Base-by-base conservation (phyloP, 2,113 vertebrate genomes). In the Poeciliopsis prolifica region DNA sequence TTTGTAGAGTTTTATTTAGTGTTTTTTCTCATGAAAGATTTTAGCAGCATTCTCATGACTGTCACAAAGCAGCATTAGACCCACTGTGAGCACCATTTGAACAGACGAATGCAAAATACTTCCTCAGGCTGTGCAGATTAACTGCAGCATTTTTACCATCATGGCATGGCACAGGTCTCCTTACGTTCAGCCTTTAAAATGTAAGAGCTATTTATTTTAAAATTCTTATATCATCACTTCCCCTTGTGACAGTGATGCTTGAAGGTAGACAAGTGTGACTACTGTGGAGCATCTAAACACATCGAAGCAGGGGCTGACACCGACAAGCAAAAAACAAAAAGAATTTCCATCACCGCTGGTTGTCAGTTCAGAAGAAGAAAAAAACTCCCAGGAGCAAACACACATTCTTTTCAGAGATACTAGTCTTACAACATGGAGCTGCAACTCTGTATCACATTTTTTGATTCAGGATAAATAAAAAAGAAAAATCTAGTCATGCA, bases 281-380 rank as follows among this genome's bases (percentile, higher is more conserved):
- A 72, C n/a, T 68, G 54, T 29, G 28, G 72, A 82, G 75, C 80
- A 85, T 61, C 71, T 11, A 80, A 65, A 72, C 83, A 75, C 72
- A 77, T 26, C 44, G 28, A 65, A 15, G 11, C 80, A 31, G 30
- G 24, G 11, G 3, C 40, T 72, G 61, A 77, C 61, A 77, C 70
- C 61, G 78, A 26, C 24, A 63, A 64, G 2, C 24, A 13, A 66
- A 30, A 44, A 35, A 35, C 33, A 35, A 63, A 68, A 4, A 3
- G 15, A 19, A 22, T 48, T 19, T 63, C 67, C 68, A 71, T 83
- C 77, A 79, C 7, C 35, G 64, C 17, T 30, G 62, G 51, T 68
- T 14, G 22, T 80, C 31, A 14, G 35, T 65, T 58, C 51, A 24
- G 17, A 35, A 70, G 42, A 62, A 33, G 65, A 35, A 70, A 69